phyloP scores from a whole-genome alignment of 1,140 invertebrate species.

The Aplysia californica region DNA sequence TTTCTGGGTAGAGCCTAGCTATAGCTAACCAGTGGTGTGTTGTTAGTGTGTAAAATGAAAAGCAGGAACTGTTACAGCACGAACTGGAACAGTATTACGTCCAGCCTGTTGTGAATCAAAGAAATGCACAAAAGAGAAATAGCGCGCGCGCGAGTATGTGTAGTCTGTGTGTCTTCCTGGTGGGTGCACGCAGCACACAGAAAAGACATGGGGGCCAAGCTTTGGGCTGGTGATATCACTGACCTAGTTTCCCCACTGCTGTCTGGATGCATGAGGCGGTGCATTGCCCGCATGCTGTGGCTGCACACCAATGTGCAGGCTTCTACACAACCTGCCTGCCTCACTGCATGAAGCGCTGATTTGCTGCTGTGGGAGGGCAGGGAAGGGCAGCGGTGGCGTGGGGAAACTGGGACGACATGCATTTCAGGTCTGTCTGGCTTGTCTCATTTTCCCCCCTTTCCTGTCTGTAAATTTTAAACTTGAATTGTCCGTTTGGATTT shows the following conservation, averaged over 20 bases:
- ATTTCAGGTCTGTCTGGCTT: constrained; percentile 19
- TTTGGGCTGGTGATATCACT: constrained; percentile 1
- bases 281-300: constrained; percentile 14
- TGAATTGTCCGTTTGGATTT: background rate
- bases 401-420: constrained; percentile 16
- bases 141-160: background rate
- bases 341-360: constrained; percentile 18
- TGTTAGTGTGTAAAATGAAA: no score
- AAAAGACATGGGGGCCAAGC: background rate
- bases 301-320: constrained; percentile 7
- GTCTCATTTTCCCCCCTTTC: background rate
- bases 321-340: constrained; percentile 28
- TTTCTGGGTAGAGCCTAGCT: no score
- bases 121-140: background rate
- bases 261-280: constrained; percentile 18
- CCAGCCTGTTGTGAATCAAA: background rate
- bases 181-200: background rate
- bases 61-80: no score
- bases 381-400: constrained; percentile 7
- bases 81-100: no score
- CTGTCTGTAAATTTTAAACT: constrained; percentile 3
- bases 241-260: constrained; percentile 17
- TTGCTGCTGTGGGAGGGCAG: constrained; percentile 14
- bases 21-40: no score
- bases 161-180: background rate